A percentile compares a stretch with the other conserved stretches of the same genome.
These are phyloP conservation scores for Passer domesticus DNA, from an alignment of 2,113 vertebrate genomes.

Conservation along the genomic window DNA sequence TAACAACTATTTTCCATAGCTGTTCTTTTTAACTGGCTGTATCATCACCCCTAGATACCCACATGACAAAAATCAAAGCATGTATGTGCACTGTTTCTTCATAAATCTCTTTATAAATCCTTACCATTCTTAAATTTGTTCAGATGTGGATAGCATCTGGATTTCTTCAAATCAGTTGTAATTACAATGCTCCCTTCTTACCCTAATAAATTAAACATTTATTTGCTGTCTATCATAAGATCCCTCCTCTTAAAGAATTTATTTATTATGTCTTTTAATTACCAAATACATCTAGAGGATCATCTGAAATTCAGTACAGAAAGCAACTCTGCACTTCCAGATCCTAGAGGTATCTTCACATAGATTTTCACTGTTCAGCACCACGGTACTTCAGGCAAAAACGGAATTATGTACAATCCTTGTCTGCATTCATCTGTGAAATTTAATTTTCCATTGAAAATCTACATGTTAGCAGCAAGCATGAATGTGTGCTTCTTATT, in stretches of 20 bases:
- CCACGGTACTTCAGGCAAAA: conserved; percentile 25
- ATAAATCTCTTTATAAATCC: background rate
- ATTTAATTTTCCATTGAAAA: conserved; percentile 64
- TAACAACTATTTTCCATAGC: background rate
- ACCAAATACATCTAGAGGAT: background rate
- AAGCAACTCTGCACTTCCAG: background rate
- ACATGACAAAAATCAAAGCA: conserved; percentile 16
- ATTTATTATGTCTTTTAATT: conserved; percentile 45
- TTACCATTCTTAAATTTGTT: conserved; percentile 10
- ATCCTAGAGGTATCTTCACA: conserved; percentile 8
- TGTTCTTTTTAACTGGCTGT: background rate
- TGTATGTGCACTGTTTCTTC: background rate
- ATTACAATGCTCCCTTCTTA: background rate
- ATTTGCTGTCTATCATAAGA: conserved; percentile 3
- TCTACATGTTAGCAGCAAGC: conserved; percentile 36
- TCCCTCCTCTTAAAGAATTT: background rate
- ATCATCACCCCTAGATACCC: background rate
- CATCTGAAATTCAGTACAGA: conserved; percentile 22
- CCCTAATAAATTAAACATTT: conserved; percentile 31
- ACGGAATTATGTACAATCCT: conserved; percentile 6
- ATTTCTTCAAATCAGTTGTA: conserved; percentile 46
- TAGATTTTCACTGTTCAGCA: background rate
- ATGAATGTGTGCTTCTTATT: background rate
- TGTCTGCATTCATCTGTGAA: conserved; percentile 52
- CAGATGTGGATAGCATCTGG: conserved; percentile 7